Evolutionary conservation across 2,113 vertebrate genomes (phyloP).

Genomic region (Tautogolabrus adspersus): DNA sequence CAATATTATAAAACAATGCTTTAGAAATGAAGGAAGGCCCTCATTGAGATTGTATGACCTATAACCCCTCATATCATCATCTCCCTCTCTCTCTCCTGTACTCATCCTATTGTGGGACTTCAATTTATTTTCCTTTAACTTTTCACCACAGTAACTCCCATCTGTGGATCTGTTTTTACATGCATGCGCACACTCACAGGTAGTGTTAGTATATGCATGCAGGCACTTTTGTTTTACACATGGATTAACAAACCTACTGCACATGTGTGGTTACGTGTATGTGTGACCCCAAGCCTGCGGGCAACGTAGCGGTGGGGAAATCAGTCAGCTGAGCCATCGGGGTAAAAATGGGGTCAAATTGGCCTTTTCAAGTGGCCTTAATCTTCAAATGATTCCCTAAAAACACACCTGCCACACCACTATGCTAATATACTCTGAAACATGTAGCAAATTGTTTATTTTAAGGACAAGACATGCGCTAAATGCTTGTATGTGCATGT

Average conservation of each 20-base stretch:
- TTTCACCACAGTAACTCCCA: slow-evolving; percentile 8
- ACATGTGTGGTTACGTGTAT: slow-evolving; percentile 16
- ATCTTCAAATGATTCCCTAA: slow-evolving; percentile 80
- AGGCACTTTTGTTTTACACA: slow-evolving; percentile 41
- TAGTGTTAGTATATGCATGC: slow-evolving; percentile 12
- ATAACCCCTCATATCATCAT: slow-evolving; percentile 5
- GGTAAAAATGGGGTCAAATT: slow-evolving; percentile 83
- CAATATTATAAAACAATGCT: not conserved
- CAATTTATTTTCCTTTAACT: not conserved
- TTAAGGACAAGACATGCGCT: slow-evolving; percentile 61
- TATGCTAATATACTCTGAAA: slow-evolving; percentile 62
- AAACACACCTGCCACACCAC: slow-evolving; percentile 46
- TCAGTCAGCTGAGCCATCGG: slow-evolving; percentile 68
- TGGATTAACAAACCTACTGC: slow-evolving; percentile 40
- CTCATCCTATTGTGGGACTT: slow-evolving; percentile 4
- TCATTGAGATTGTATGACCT: not conserved
- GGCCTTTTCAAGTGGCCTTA: slow-evolving; percentile 77
- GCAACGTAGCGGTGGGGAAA: slow-evolving; percentile 67
- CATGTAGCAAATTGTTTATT: slow-evolving; percentile 69
- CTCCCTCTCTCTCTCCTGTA: slow-evolving; percentile 2
- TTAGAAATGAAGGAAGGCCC: not conserved
- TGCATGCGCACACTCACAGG: slow-evolving; percentile 7
- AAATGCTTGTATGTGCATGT: slow-evolving; percentile 4
- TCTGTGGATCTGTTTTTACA: slow-evolving; percentile 12
- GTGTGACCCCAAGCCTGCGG: slow-evolving; percentile 46